Evolutionary conservation across 2,888 invertebrate genomes (phyloP).

Genomic region (Idaea straminata): DNA sequence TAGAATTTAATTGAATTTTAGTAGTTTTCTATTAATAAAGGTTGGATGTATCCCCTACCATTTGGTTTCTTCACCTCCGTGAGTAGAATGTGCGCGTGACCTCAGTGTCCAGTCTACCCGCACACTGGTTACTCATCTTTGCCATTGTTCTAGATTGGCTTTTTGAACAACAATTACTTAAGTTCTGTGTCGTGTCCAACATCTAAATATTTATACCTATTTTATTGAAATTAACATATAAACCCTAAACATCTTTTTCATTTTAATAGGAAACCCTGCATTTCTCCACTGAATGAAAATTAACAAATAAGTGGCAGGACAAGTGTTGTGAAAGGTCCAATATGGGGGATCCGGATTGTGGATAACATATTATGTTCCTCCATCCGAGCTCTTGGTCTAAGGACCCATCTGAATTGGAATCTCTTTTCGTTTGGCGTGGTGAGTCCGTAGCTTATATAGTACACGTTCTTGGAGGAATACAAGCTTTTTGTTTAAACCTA

Average conservation of each 20-base stretch:
- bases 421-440: slow-evolving; percentile 73
- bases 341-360: slow-evolving; percentile 72
- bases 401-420: slow-evolving; percentile 71
- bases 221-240: slow-evolving; percentile 15
- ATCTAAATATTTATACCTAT: slow-evolving; percentile 14
- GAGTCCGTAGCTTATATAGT: slow-evolving; percentile 37
- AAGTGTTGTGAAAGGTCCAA: slow-evolving; percentile 50
- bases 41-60: slow-evolving; percentile 34
- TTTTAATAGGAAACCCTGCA: slow-evolving; percentile 35
- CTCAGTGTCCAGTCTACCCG: slow-evolving; percentile 41
- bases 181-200: slow-evolving; percentile 43
- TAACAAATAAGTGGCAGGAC: slow-evolving; percentile 43
- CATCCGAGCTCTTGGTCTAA: slow-evolving; percentile 71
- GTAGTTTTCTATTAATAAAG: slow-evolving; percentile 21
- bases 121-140: slow-evolving; percentile 48
- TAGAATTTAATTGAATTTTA: slow-evolving; percentile 12
- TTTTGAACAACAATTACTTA: slow-evolving; percentile 29
- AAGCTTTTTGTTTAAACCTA: background rate
- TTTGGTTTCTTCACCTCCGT: slow-evolving; percentile 30
- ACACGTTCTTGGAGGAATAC: background rate
- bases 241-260: slow-evolving; percentile 25
- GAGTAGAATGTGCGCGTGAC: slow-evolving; percentile 35
- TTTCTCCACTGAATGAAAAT: slow-evolving; percentile 26
- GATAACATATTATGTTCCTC: slow-evolving; percentile 72
- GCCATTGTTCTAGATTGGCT: slow-evolving; percentile 41